Evolutionary conservation across 2,888 invertebrate genomes (phyloP).

Genomic region (Geotrupes spiniger): DNA sequence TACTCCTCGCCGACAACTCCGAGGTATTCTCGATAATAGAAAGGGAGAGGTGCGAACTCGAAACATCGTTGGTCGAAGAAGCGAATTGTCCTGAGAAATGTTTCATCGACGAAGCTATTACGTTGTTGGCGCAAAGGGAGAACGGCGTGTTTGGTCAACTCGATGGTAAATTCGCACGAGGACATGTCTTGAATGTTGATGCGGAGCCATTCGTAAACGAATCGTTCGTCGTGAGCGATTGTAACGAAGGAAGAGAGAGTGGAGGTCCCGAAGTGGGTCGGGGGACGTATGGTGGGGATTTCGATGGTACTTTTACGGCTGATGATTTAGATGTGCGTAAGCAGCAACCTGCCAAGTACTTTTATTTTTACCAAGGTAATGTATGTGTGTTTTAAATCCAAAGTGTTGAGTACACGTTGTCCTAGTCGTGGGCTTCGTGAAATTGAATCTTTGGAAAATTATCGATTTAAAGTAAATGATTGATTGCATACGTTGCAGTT

Average conservation of each 20-base stretch:
- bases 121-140: slow-evolving; percentile 61
- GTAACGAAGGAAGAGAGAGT: slow-evolving; percentile 5
- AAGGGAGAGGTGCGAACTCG: slow-evolving; percentile 69
- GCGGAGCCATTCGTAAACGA: too few species aligned
- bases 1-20: slow-evolving; percentile 67
- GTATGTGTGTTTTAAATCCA: slow-evolving; percentile 21
- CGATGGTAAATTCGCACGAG: slow-evolving; percentile 25
- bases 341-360: slow-evolving; percentile 52
- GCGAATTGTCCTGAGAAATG: slow-evolving; percentile 78
- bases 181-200: slow-evolving; percentile 4
- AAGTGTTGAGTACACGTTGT: slow-evolving; percentile 38
- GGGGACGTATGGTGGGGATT: slow-evolving; percentile 25
- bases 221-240: too few species aligned
- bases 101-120: slow-evolving; percentile 81
- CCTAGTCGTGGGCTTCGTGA: slow-evolving; percentile 23
- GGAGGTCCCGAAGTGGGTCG: too few species aligned
- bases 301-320: slow-evolving; percentile 29
- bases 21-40: slow-evolving; percentile 73
- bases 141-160: slow-evolving; percentile 41
- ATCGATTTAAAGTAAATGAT: slow-evolving; percentile 10
- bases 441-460: slow-evolving; percentile 33
- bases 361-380: slow-evolving; percentile 82
- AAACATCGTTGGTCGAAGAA: slow-evolving; percentile 62
- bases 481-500: slow-evolving; percentile 7
- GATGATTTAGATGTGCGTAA: slow-evolving; percentile 48